phyloP scores from a whole-genome alignment of 2,888 invertebrate genomes.

The Formica aserva region DNA sequence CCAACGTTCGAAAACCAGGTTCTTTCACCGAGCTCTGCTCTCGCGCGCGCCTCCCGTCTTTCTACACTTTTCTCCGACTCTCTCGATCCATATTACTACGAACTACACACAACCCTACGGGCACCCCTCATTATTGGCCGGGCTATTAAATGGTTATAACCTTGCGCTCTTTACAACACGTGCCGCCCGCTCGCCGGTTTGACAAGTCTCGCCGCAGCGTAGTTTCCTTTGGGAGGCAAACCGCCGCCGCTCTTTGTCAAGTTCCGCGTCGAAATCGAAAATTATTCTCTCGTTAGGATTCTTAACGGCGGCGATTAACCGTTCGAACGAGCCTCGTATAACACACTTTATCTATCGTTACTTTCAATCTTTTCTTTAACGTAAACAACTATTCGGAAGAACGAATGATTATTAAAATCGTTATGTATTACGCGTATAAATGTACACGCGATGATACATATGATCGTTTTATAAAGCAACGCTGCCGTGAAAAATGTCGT shows the following conservation, averaged over 20 bases:
- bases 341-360: neutral
- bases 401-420: neutral
- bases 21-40: constrained; percentile 62
- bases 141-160: constrained; percentile 57
- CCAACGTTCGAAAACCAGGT: constrained; percentile 71
- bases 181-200: constrained; percentile 50
- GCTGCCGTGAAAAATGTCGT: neutral
- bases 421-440: neutral
- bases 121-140: constrained; percentile 52
- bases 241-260: constrained; percentile 43
- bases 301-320: neutral
- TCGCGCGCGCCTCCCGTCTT: constrained; percentile 62
- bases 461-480: neutral
- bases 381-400: neutral
- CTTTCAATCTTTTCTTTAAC: neutral
- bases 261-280: constrained; percentile 35
- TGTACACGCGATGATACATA: neutral
- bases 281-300: constrained; percentile 24
- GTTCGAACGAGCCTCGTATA: neutral
- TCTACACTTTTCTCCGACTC: constrained; percentile 63
- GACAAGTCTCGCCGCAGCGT: constrained; percentile 33
- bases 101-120: constrained; percentile 33
- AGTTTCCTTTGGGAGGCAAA: constrained; percentile 44
- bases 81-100: constrained; percentile 47
- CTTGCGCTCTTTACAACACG: constrained; percentile 56